Conservation (phyloP, 2,113 vertebrate species). For the Athene noctua region DNA sequence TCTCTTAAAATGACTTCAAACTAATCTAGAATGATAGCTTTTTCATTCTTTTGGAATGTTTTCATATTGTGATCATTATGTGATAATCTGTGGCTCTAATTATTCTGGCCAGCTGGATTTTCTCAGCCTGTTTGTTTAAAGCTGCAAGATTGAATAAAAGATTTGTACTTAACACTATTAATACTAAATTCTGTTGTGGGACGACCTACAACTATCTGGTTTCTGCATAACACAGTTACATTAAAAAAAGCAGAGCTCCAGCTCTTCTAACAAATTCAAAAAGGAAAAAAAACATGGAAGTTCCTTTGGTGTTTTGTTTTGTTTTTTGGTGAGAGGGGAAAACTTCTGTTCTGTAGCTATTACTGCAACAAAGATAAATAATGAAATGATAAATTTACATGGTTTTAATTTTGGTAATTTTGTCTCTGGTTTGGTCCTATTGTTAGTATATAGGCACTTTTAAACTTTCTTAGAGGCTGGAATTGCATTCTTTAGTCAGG, state of each 20-base stretch:
- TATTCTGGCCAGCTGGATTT: conserved; percentile 51
- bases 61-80: conserved; percentile 41
- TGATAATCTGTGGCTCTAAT: conserved; percentile 60
- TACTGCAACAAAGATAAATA: background rate
- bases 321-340: background rate
- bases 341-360: background rate
- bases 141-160: conserved; percentile 1
- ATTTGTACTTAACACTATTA: background rate
- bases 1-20: conserved; percentile 48
- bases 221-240: background rate
- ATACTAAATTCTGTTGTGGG: background rate
- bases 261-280: background rate
- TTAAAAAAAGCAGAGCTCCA: background rate
- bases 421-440: background rate
- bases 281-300: background rate
- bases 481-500: conserved; percentile 45
- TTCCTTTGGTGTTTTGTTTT: no score
- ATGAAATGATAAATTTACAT: background rate
- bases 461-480: background rate
- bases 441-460: background rate
- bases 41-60: conserved; percentile 60
- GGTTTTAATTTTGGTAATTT: background rate
- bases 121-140: conserved; percentile 38
- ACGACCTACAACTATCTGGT: background rate
- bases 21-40: conserved; percentile 37